Evolutionary conservation across 2,113 vertebrate species (phyloP).

Genomic region (Agapornis roseicollis): DNA sequence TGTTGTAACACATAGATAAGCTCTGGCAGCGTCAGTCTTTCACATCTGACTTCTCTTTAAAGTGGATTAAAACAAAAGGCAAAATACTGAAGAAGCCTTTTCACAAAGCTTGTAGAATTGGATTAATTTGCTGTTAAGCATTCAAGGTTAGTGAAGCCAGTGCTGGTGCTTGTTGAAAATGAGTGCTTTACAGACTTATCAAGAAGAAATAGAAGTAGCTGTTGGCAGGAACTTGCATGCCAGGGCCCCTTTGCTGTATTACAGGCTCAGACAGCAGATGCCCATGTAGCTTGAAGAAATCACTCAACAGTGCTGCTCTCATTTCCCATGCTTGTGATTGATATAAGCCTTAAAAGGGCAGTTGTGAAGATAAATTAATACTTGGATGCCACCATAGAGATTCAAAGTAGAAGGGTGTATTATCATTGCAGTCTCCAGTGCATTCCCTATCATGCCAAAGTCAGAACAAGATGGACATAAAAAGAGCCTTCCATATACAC

Average conservation of each 20-base stretch:
- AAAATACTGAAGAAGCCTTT: not conserved
- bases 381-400: not conserved
- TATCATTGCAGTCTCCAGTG: not conserved
- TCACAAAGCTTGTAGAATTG: not conserved
- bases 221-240: not conserved
- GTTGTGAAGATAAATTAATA: not conserved
- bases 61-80: not conserved
- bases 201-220: not conserved
- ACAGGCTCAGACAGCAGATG: slow-evolving; percentile 18
- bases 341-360: not conserved
- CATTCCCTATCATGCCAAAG: not conserved
- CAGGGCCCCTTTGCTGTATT: not conserved
- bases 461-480: not conserved
- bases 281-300: not conserved
- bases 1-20: not conserved
- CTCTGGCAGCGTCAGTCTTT: not conserved
- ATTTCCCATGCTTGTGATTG: not conserved
- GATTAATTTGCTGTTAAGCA: not conserved
- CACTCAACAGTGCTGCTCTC: not conserved
- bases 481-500: not conserved
- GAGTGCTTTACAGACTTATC: not conserved
- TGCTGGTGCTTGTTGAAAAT: not conserved
- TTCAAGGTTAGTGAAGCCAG: not conserved
- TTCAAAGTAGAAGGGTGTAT: not conserved
- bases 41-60: not conserved